Evolutionary conservation across 1,140 invertebrate genomes (phyloP).

Genomic region (Nasonia giraulti): DNA sequence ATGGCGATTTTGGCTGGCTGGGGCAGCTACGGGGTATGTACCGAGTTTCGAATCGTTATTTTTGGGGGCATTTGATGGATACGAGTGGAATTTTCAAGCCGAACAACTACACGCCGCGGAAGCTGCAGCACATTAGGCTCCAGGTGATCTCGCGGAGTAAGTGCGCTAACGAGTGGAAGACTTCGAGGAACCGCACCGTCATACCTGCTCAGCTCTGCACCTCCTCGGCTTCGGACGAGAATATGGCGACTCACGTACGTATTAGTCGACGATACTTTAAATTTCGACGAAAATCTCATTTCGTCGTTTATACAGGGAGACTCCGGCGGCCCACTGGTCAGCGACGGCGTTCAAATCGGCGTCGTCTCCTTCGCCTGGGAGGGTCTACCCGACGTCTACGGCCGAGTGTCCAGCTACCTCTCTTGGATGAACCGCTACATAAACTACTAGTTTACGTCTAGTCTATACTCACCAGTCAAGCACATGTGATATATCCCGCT

Average conservation of each 20-base stretch:
- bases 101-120: neutral
- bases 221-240: neutral
- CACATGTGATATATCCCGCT: no score
- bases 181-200: neutral
- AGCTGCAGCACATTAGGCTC: conserved; percentile 2
- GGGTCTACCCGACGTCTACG: neutral
- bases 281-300: neutral
- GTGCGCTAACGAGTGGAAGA: neutral
- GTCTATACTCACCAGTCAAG: no score
- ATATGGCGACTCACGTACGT: conserved; percentile 1
- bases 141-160: neutral
- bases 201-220: neutral
- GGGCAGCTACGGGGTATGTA: neutral
- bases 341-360: conserved; percentile 8
- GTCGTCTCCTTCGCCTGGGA: conserved; percentile 2
- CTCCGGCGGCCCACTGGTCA: neutral
- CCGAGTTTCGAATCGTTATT: neutral
- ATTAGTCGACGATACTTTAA: neutral
- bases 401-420: neutral
- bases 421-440: neutral
- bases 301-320: neutral
- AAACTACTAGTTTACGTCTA: neutral
- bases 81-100: neutral
- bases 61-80: no score
- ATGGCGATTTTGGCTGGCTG: conserved; percentile 12